Conservation (phyloP, 2,888 invertebrate genomes). For the Agrotis segetum region DNA sequence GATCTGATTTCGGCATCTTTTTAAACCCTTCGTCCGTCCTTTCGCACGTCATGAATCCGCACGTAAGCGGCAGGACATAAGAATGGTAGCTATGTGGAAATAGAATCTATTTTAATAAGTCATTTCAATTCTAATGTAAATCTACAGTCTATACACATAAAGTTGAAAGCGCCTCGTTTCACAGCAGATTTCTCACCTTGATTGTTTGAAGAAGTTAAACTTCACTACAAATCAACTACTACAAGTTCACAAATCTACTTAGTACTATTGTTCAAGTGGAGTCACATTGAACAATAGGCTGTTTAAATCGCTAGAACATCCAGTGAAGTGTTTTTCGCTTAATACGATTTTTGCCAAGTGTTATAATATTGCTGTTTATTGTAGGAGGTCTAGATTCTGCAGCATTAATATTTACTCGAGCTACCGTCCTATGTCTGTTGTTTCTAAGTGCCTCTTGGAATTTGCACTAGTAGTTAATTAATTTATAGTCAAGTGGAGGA, state of each 20-base stretch:
- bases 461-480: constrained; percentile 76
- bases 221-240: constrained; percentile 60
- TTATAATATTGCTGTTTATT: constrained; percentile 9
- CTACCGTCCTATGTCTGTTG: constrained; percentile 2
- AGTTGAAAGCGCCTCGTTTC: constrained; percentile 28
- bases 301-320: constrained; percentile 58
- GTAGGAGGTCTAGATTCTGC: constrained; percentile 1
- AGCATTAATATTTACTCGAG: constrained; percentile 31
- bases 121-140: constrained; percentile 25
- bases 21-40: constrained; percentile 77
- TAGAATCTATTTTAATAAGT: constrained; percentile 55
- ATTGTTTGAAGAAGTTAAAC: constrained; percentile 60
- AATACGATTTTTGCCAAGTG: constrained; percentile 33
- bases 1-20: constrained; percentile 88
- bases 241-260: constrained; percentile 61
- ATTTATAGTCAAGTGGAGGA: constrained; percentile 78
- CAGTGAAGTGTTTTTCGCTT: constrained; percentile 48
- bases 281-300: constrained; percentile 61
- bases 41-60: constrained; percentile 73
- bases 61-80: constrained; percentile 64
- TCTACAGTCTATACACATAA: constrained; percentile 27
- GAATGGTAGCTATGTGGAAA: constrained; percentile 59
- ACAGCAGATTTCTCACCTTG: constrained; percentile 43
- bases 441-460: constrained; percentile 59
- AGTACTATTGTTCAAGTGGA: constrained; percentile 60